A percentile compares a stretch with the other conserved stretches of the same genome.
phyloP scores from a whole-genome alignment of 2,113 vertebrate species.

The Strigops habroptila region DNA sequence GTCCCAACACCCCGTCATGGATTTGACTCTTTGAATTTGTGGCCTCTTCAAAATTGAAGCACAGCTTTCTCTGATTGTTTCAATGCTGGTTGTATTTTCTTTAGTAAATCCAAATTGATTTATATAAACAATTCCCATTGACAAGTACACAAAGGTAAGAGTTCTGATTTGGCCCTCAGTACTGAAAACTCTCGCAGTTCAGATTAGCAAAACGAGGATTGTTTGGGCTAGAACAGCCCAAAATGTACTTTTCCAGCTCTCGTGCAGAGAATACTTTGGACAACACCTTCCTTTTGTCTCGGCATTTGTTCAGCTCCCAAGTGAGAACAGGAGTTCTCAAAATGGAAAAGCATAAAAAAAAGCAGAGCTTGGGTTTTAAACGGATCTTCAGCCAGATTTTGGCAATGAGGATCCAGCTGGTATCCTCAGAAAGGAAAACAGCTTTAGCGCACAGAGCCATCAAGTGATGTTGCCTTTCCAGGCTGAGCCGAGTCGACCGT shows the following conservation, averaged over 20 bases:
- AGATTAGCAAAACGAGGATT: background rate
- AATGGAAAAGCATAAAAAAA: background rate
- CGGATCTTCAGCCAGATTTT: background rate
- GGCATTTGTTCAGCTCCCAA: background rate
- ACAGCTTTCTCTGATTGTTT: background rate
- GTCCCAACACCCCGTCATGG: rapidly evolving
- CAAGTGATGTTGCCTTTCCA: background rate
- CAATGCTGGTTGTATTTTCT: background rate
- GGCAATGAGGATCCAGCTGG: background rate
- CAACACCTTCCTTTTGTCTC: background rate
- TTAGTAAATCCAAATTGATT: background rate
- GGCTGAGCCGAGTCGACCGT: rapidly evolving
- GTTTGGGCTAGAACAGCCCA: background rate
- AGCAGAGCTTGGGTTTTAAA: background rate
- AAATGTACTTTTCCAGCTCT: background rate
- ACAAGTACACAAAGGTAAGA: background rate
- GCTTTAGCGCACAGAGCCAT: background rate
- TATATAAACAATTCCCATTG: background rate
- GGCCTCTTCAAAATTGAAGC: background rate
- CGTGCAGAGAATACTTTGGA: background rate
- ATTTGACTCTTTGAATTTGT: background rate
- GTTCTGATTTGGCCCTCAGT: background rate
- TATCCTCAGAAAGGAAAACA: background rate
- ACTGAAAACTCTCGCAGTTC: background rate
- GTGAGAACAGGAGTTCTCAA: background rate